Evolutionary conservation across 2,888 invertebrate genomes (phyloP).

Genomic region (Incurvaria masculella): DNA sequence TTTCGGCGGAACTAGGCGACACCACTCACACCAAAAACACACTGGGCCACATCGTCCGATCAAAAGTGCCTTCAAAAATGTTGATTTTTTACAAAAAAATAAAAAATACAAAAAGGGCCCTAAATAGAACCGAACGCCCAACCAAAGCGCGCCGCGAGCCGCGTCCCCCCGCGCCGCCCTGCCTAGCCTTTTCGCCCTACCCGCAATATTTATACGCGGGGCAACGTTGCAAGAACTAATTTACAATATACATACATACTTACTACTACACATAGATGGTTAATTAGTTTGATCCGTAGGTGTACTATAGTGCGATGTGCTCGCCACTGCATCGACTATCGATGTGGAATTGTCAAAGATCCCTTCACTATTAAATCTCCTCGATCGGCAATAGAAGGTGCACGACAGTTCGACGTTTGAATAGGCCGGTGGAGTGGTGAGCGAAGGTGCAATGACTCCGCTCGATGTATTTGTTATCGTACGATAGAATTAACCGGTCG

Average conservation of each 20-base stretch:
- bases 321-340: constrained; percentile 22
- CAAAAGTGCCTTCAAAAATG: constrained; percentile 90
- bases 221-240: constrained; percentile 29
- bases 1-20: constrained; percentile 21
- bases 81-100: constrained; percentile 83
- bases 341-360: too few species aligned
- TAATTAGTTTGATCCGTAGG: constrained; percentile 57
- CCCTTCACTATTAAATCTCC: too few species aligned
- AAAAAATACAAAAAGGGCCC: constrained; percentile 80
- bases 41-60: constrained; percentile 93
- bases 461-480: constrained; percentile 56
- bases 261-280: constrained; percentile 53
- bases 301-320: constrained; percentile 41
- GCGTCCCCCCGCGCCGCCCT: constrained; percentile 32
- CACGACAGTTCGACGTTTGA: too few species aligned
- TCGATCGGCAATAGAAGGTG: too few species aligned
- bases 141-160: constrained; percentile 53
- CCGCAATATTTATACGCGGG: constrained; percentile 17
- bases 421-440: constrained; percentile 18
- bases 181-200: constrained; percentile 16
- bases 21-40: constrained; percentile 60
- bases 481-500: constrained; percentile 44
- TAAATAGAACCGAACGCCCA: constrained; percentile 80
- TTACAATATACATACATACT: constrained; percentile 43
- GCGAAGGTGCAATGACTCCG: constrained; percentile 21